Conservation (phyloP, 2,888 invertebrate species). For the Plebejus melissa region DNA sequence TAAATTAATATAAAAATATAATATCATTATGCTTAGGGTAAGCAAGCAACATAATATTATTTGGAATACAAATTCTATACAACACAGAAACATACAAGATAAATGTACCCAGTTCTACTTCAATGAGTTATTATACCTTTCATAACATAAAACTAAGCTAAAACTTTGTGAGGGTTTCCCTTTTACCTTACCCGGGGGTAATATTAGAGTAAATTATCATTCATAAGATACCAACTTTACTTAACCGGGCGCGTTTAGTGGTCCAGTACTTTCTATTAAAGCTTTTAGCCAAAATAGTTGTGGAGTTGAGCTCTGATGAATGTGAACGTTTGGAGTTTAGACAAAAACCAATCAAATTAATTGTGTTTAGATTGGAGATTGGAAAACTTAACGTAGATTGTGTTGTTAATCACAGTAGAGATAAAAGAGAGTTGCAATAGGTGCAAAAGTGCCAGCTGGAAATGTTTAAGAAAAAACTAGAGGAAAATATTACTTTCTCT, state of each 20-base stretch:
- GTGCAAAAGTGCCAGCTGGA: no score
- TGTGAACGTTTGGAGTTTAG: not conserved
- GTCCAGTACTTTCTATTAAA: not conserved
- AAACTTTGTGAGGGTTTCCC: conserved; percentile 5
- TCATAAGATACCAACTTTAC: conserved; percentile 11
- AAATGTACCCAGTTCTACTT: conserved; percentile 3
- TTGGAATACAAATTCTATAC: not conserved
- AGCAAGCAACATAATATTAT: no score
- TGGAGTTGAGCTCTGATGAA: not conserved
- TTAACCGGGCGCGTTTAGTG: conserved; percentile 12
- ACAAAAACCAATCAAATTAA: not conserved
- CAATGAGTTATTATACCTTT: conserved; percentile 5
- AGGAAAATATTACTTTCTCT: no score
- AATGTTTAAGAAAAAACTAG: no score
- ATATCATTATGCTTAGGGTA: no score
- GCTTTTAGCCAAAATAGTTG: conserved; percentile 17
- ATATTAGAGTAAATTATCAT: conserved; percentile 23
- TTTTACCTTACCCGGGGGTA: not conserved
- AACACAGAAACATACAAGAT: not conserved
- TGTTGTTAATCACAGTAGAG: no score
- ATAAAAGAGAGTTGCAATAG: no score
- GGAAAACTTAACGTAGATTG: not conserved
- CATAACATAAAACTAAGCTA: conserved; percentile 18
- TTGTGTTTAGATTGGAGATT: not conserved
- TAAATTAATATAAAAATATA: no score